Evolutionary conservation across 1,140 invertebrate species (phyloP).

Genomic region (Patella vulgata): DNA sequence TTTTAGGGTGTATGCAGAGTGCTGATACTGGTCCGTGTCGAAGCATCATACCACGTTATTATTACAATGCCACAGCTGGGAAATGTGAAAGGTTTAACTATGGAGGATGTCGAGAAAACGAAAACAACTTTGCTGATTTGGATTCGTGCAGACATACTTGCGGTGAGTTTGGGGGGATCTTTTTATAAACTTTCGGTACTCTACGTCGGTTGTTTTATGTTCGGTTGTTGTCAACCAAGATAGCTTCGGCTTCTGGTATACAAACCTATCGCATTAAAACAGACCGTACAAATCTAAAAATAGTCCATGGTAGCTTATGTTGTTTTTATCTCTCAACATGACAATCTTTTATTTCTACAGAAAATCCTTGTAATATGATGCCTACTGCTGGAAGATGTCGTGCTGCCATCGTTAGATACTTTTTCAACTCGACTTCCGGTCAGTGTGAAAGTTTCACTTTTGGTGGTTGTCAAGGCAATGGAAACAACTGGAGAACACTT

Average conservation of each 20-base stretch:
- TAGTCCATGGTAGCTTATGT: too few relatives aligned
- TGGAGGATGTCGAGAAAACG: slow-evolving; percentile 71
- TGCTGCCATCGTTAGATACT: slow-evolving; percentile 24
- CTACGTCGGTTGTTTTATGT: too few relatives aligned
- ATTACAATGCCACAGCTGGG: slow-evolving; percentile 64
- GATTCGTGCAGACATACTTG: slow-evolving; percentile 66
- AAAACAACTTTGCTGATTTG: slow-evolving; percentile 69
- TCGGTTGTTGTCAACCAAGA: too few relatives aligned
- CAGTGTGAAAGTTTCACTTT: slow-evolving; percentile 40
- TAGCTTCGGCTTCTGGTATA: too few relatives aligned
- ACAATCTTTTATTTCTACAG: too few relatives aligned
- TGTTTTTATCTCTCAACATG: too few relatives aligned
- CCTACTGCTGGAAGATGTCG: slow-evolving; percentile 23
- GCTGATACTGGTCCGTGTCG: slow-evolving; percentile 47
- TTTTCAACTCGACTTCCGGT: slow-evolving; percentile 20
- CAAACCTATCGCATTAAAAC: too few relatives aligned
- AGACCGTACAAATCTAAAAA: too few relatives aligned
- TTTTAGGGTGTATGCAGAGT: too few relatives aligned
- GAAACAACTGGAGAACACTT: slow-evolving; percentile 35
- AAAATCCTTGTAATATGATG: slow-evolving; percentile 14
- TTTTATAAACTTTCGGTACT: too few relatives aligned
- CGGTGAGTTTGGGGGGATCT: too few relatives aligned
- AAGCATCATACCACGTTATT: slow-evolving; percentile 62
- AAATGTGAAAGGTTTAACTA: slow-evolving; percentile 70
- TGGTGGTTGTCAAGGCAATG: slow-evolving; percentile 42